These are phyloP conservation scores for Microtus pennsylvanicus DNA, from an alignment of 2,113 vertebrate species.

Conservation along the genomic window DNA sequence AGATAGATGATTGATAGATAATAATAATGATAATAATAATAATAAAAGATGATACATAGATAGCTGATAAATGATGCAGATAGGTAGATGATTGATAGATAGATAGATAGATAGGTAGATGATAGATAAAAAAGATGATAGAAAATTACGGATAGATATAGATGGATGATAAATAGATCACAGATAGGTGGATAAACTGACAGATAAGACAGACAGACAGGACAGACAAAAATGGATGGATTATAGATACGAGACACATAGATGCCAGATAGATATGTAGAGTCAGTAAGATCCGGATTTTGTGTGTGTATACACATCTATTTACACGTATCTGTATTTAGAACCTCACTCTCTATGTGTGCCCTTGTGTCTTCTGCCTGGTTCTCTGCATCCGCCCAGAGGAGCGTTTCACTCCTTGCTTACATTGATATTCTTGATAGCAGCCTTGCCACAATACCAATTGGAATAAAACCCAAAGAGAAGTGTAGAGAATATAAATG, in stretches of 20 bases:
- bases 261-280: not conserved
- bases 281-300: not conserved
- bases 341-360: not conserved
- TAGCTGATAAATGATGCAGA: not conserved
- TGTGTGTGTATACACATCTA: not conserved
- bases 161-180: not conserved
- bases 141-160: not conserved
- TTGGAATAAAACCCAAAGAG: conserved; percentile 62
- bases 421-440: conserved; percentile 38
- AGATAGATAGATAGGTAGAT: not conserved
- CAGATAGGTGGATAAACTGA: not conserved
- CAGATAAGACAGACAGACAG: no score
- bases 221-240: not conserved
- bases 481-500: conserved; percentile 67
- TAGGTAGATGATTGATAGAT: not conserved
- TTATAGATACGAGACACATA: not conserved
- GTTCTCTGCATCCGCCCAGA: not conserved
- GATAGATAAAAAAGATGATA: not conserved
- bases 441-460: conserved; percentile 44
- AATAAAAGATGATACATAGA: no score
- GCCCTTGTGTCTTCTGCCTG: not conserved
- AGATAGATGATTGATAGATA: not conserved
- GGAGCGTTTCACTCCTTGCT: not conserved
- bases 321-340: not conserved
- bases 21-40: not conserved